These are phyloP conservation scores for Podarcis cretensis DNA, from an alignment of 2,113 vertebrate species.

Conservation along the genomic window DNA sequence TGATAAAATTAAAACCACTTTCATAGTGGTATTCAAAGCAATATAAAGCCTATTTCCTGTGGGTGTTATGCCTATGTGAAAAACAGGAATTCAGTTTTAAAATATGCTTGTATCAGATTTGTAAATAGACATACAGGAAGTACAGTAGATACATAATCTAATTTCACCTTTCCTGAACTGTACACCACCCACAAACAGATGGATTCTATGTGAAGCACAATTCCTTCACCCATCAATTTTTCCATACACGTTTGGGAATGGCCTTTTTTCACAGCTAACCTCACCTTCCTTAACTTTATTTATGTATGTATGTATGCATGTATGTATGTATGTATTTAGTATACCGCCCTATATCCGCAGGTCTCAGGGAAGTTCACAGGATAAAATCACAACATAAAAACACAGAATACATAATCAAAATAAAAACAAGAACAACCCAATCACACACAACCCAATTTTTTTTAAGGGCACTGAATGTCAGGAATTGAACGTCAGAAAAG, in stretches of 20 bases:
- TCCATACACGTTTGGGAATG: background rate
- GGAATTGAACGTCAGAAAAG: too few species aligned
- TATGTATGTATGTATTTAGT: too few species aligned
- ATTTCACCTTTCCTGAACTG: background rate
- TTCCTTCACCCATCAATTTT: background rate
- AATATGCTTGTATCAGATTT: background rate
- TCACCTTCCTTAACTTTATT: background rate
- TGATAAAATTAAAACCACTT: background rate
- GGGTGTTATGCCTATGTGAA: background rate
- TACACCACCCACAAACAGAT: background rate
- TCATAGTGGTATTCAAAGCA: background rate
- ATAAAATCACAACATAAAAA: too few species aligned
- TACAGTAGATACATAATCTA: background rate
- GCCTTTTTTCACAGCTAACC: background rate
- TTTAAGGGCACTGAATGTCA: too few species aligned
- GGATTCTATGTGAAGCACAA: background rate
- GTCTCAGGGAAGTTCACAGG: too few species aligned
- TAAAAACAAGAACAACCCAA: too few species aligned
- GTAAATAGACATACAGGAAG: background rate
- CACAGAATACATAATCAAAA: too few species aligned
- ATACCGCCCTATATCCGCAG: too few species aligned
- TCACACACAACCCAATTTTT: too few species aligned
- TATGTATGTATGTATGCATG: too few species aligned
- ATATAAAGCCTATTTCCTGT: background rate
- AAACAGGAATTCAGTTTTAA: background rate